phyloP scores from a whole-genome alignment of 2,888 invertebrate species.

The Calephelis perditalis region DNA sequence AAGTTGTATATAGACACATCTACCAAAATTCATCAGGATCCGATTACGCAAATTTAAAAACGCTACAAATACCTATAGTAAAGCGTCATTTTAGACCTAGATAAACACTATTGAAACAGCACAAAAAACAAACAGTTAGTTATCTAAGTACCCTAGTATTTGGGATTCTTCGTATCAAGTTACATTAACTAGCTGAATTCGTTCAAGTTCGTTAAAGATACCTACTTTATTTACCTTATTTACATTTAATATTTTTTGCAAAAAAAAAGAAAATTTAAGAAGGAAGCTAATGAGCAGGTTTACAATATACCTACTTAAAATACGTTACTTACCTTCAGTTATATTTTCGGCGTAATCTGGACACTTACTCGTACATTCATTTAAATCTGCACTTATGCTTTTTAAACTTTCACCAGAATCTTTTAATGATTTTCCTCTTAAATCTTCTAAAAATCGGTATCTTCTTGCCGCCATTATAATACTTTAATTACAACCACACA shows the following conservation, averaged over 20 bases:
- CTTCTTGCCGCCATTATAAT: constrained; percentile 6
- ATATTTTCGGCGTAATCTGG: constrained; percentile 5
- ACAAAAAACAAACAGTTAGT: too few species aligned
- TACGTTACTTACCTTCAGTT: constrained; percentile 7
- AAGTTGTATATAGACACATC: too few species aligned
- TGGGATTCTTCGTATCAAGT: constrained; percentile 2
- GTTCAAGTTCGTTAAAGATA: not conserved
- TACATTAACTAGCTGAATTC: constrained; percentile 9
- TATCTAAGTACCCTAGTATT: not conserved
- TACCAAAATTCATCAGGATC: too few species aligned
- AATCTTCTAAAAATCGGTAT: constrained; percentile 4
- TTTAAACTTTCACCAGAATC: constrained; percentile 6
- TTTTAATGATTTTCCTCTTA: constrained; percentile 2
- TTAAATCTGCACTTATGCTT: constrained; percentile 4
- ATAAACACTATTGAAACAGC: too few species aligned
- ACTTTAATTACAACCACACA: constrained; percentile 5
- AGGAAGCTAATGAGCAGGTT: constrained; percentile 6
- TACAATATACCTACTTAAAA: constrained; percentile 4
- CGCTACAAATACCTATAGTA: too few species aligned
- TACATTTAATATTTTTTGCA: constrained; percentile 1
- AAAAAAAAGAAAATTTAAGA: not conserved
- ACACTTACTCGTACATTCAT: constrained; percentile 9
- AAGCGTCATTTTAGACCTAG: too few species aligned
- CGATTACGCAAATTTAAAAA: too few species aligned
- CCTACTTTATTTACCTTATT: not conserved